Conservation (phyloP, 2,797 vertebrate species). For the Macropodus opercularis region DNA sequence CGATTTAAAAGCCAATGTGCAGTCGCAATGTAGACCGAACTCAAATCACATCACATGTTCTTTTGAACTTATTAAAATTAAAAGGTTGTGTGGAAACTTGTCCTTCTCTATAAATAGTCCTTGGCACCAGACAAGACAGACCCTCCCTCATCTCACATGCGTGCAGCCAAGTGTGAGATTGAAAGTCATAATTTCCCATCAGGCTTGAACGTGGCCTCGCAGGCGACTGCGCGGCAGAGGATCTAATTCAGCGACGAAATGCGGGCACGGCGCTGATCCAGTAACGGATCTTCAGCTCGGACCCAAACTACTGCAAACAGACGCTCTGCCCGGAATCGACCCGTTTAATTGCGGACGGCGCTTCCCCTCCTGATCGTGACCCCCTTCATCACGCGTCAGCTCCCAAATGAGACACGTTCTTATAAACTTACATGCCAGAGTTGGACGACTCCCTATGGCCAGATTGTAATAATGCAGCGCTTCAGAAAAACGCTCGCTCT, state of each 20-base stretch:
- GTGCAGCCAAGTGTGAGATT: conserved; percentile 51
- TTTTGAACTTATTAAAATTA: conserved; percentile 12
- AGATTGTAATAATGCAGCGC: conserved; percentile 96
- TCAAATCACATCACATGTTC: background rate
- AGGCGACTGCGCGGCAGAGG: conserved; percentile 10
- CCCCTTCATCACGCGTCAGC: background rate
- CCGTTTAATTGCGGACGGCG: conserved; percentile 4
- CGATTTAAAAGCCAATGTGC: background rate
- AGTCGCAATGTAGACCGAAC: background rate
- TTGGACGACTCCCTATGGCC: conserved; percentile 96
- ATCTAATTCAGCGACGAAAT: conserved; percentile 29
- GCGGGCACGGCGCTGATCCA: conserved; percentile 10
- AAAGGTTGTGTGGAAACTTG: conserved; percentile 7
- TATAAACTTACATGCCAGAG: conserved; percentile 93
- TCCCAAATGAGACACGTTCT: background rate
- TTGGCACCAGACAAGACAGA: conserved; percentile 29
- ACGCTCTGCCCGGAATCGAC: background rate
- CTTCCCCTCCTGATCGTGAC: background rate
- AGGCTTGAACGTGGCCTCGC: conserved; percentile 14
- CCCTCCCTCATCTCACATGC: conserved; percentile 31
- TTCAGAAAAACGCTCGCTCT: conserved; percentile 91
- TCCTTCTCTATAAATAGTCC: conserved; percentile 30
- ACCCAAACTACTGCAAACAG: conserved; percentile 25
- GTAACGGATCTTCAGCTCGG: background rate
- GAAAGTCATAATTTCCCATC: conserved; percentile 43